Percentiles rank a stretch among this genome's conserved stretches.
phyloP scores from a whole-genome alignment of 1,140 invertebrate species.

The Linepithema humile region DNA sequence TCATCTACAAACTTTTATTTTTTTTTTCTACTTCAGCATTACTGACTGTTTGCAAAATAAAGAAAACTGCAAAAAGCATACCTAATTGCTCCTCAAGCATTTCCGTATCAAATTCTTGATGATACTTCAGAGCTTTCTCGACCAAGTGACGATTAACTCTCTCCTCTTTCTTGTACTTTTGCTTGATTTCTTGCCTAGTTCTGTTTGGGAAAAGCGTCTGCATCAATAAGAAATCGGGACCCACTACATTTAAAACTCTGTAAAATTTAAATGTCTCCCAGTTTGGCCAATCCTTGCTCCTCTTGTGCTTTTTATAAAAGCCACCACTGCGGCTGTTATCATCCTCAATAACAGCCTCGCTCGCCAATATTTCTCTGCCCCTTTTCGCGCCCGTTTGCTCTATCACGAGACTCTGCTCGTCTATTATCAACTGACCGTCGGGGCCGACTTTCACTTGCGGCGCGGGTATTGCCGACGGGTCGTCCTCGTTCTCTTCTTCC shows the following conservation, averaged over 20 bases:
- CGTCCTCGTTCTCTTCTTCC: conserved; percentile 81
- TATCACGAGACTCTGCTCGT: conserved; percentile 93
- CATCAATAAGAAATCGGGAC: conserved; percentile 96
- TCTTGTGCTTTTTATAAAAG: conserved; percentile 87
- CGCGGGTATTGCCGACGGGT: conserved; percentile 86
- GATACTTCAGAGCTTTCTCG: conserved; percentile 85
- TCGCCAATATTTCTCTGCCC: conserved; percentile 86
- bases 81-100: conserved; percentile 83
- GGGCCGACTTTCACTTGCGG: conserved; percentile 95
- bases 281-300: conserved; percentile 88
- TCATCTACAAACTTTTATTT: too few relatives aligned
- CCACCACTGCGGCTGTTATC: conserved; percentile 87
- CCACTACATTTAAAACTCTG: conserved; percentile 92
- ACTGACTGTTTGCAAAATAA: too few relatives aligned
- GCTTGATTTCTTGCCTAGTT: conserved; percentile 91
- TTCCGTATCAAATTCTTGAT: conserved; percentile 84
- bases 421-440: conserved; percentile 93
- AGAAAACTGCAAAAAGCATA: conserved; percentile 65
- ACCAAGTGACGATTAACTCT: conserved; percentile 85
- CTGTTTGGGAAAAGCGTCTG: conserved; percentile 91
- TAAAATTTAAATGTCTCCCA: conserved; percentile 94
- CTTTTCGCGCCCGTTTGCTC: conserved; percentile 89
- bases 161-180: conserved; percentile 90
- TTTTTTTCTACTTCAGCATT: too few relatives aligned
- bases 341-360: conserved; percentile 88